A percentile compares a stretch with the other conserved stretches of the same genome.
These are phyloP conservation scores for Lasioglossum marginatum DNA, from an alignment of 2,888 invertebrate genomes.

Conservation along the genomic window DNA sequence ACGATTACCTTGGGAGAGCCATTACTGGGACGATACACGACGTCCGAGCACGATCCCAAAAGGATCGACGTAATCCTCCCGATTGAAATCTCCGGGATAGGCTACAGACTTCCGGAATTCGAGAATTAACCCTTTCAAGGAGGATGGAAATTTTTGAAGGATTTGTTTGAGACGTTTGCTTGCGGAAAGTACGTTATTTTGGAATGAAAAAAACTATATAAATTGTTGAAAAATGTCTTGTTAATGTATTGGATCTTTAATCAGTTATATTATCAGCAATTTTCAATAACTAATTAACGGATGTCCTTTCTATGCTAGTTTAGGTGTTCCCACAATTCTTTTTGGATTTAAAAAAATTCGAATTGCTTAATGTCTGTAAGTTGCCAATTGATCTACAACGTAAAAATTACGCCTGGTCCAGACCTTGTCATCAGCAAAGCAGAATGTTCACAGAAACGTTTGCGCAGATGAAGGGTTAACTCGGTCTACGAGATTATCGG, in stretches of 20 bases:
- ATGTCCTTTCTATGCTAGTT: too few species aligned
- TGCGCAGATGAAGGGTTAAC: neutral
- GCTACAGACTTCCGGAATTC: conserved; percentile 34
- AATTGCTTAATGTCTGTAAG: too few species aligned
- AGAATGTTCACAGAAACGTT: neutral
- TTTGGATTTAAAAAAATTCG: too few species aligned
- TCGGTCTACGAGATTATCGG: neutral
- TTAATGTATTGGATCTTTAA: too few species aligned
- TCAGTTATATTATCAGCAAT: too few species aligned
- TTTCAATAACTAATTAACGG: too few species aligned
- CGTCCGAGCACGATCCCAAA: neutral
- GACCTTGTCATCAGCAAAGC: neutral
- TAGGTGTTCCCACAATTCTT: neutral
- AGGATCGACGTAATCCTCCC: conserved; percentile 24
- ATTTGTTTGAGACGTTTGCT: neutral
- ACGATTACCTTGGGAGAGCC: conserved; percentile 17
- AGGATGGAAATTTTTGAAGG: neutral
- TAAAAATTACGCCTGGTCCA: neutral
- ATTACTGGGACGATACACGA: neutral
- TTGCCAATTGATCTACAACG: neutral
- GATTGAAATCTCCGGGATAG: conserved; percentile 29
- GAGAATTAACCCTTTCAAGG: conserved; percentile 4
- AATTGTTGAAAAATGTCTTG: too few species aligned
- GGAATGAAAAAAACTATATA: too few species aligned
- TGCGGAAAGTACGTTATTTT: neutral